Evolutionary conservation across 2,797 vertebrate genomes (phyloP), one percentile per base, ranked within the genome.

Genomic region (Eulemur albifrons): DNA sequence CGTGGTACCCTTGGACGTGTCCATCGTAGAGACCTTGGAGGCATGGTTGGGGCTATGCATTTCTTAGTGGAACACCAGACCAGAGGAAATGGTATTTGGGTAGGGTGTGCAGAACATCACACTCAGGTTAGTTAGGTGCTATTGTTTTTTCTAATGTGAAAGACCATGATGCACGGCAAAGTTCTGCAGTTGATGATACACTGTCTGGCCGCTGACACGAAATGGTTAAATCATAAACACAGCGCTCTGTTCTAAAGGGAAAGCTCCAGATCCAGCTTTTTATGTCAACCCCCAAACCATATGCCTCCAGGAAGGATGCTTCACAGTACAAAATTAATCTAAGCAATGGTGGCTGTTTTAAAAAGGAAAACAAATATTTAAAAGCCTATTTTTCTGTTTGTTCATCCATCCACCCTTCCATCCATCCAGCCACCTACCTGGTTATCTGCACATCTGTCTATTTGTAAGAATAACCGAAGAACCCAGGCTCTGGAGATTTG

Each of bases 201-300:
- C 20, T 45, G n/a, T 72, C 45, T 40, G 52, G 52, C 72, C 77
- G 83, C 90, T 81, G 21, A 87, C 83, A 92, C 61, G 92, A 95
- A 97, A 96, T 25, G 27, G 97, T 97, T 97, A 97, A 94, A 63
- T 82, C 75, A 67, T 43, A 96, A 93, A 86, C 54, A 59, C 65
- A 87, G 80, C 20, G 50, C 94, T 97, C 48, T 88, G 83, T 94
- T 94, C 86, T 97, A 32, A 35, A 81, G 61, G 69, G 43, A 93
- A 94, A n/a, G 2, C 87, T 97, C 77, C 96, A 88, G 83, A 95
- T 88, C 40, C 57, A 96, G 96, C 86, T 89, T 96, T 93, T 85
- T 67, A 89, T 79, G 93, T 61, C 97, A 96, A 75, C 96, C 97
- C 97, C 97, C 97, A 95, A 96, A 96, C 97, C 97, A 96, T 97